These are phyloP conservation scores for Babylonia areolata DNA, from an alignment of 1,140 invertebrate genomes.

Conservation along the genomic window DNA sequence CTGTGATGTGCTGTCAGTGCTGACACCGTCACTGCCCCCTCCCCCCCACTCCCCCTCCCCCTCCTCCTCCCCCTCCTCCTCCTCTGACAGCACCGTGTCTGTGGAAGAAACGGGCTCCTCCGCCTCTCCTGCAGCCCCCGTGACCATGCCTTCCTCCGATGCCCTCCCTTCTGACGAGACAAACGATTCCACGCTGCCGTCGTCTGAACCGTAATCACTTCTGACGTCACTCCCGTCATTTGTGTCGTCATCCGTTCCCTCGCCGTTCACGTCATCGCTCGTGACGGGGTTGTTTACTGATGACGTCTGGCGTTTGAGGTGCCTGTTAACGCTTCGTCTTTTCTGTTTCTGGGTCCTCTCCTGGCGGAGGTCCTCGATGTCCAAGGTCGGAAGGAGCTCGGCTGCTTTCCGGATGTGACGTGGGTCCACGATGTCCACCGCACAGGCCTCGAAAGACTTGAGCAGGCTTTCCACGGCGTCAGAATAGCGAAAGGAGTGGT, in stretches of 20 bases:
- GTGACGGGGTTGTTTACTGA: background rate
- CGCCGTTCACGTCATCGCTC: background rate
- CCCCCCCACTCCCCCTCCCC: too few relatives aligned
- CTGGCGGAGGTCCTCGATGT: background rate
- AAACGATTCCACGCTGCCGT: background rate
- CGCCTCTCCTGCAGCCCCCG: background rate
- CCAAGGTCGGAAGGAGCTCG: background rate
- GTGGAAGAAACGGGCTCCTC: too few relatives aligned
- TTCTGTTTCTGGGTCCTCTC: background rate
- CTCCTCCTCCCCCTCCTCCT: too few relatives aligned
- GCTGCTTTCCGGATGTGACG: background rate
- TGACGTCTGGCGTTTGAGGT: too few relatives aligned
- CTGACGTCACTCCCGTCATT: background rate
- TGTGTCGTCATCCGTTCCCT: background rate
- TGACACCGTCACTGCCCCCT: too few relatives aligned
- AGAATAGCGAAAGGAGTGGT: background rate
- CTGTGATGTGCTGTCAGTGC: too few relatives aligned
- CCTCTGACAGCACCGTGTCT: too few relatives aligned
- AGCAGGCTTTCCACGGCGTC: background rate
- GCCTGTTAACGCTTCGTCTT: too few relatives aligned
- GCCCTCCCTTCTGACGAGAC: background rate
- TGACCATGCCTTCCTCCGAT: background rate
- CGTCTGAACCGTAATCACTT: background rate
- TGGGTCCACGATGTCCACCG: background rate
- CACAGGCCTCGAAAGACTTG: background rate